Evolutionary conservation across 2,113 vertebrate genomes (phyloP).

Genomic region (Elachura formosa): DNA sequence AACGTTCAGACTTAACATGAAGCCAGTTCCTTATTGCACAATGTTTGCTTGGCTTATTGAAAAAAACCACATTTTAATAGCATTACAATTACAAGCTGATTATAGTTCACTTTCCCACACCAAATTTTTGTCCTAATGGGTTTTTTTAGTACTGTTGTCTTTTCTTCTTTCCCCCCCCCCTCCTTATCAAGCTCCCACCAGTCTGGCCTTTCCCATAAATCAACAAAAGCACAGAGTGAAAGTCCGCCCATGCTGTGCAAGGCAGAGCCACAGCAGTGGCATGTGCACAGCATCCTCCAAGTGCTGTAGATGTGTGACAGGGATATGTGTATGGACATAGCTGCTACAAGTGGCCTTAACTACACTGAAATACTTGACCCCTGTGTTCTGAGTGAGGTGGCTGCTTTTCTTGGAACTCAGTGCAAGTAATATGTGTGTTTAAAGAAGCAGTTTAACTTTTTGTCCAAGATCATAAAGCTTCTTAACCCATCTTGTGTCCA

Average conservation of each 20-base stretch:
- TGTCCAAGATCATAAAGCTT: not conserved
- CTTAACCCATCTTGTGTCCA: not conserved
- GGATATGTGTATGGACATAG: not conserved
- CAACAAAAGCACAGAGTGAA: not conserved
- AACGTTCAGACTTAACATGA: not conserved
- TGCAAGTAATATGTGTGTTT: not conserved
- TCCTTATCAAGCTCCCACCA: not conserved
- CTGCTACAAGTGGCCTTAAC: not conserved
- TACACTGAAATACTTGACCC: not conserved
- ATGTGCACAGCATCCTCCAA: not conserved
- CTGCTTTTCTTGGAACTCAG: not conserved
- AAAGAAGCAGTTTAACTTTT: not conserved
- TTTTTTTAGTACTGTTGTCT: not conserved
- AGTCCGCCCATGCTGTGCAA: not conserved
- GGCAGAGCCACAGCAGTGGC: not conserved
- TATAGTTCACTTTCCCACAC: not conserved
- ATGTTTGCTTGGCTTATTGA: not conserved
- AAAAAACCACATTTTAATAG: not conserved
- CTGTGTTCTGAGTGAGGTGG: not conserved
- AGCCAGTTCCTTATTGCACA: not conserved
- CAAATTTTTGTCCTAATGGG: not conserved
- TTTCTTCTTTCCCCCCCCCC: not conserved
- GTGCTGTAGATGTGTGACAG: not conserved
- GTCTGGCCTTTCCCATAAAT: not conserved
- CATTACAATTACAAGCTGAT: not conserved